Percentiles rank a stretch among this genome's conserved stretches.
These are phyloP conservation scores for Pollimyrus isidori DNA, from an alignment of 2,113 vertebrate species.

Conservation along the genomic window DNA sequence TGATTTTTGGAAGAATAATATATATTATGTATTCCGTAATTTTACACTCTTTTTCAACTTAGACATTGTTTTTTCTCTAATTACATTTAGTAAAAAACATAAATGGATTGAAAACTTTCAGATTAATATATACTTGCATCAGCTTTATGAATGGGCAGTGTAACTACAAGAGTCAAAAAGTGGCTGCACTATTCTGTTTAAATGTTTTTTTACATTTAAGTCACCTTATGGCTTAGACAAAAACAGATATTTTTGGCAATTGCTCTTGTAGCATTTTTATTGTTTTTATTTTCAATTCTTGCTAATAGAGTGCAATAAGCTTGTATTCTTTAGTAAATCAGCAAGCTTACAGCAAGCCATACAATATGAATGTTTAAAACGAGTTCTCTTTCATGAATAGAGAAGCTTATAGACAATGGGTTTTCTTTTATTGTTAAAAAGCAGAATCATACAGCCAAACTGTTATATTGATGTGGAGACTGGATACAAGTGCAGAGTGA, in stretches of 20 bases:
- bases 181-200: not conserved
- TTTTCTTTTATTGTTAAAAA: not conserved
- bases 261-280: not conserved
- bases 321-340: not conserved
- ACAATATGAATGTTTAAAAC: not conserved
- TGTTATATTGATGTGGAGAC: not conserved
- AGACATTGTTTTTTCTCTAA: not conserved
- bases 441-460: not conserved
- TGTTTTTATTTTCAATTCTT: not conserved
- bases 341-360: not conserved
- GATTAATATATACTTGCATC: not conserved
- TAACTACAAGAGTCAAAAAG: not conserved
- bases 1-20: constrained; percentile 64
- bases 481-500: not conserved
- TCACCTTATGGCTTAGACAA: not conserved
- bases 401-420: not conserved
- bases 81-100: not conserved
- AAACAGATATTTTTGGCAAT: not conserved
- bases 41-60: not conserved
- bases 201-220: not conserved
- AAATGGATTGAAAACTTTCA: not conserved
- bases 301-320: not conserved
- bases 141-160: not conserved
- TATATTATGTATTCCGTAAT: constrained; percentile 47
- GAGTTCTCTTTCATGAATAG: not conserved